Conservation (phyloP, 2,888 invertebrate genomes). For the Heteromyza rotundicornis region DNA sequence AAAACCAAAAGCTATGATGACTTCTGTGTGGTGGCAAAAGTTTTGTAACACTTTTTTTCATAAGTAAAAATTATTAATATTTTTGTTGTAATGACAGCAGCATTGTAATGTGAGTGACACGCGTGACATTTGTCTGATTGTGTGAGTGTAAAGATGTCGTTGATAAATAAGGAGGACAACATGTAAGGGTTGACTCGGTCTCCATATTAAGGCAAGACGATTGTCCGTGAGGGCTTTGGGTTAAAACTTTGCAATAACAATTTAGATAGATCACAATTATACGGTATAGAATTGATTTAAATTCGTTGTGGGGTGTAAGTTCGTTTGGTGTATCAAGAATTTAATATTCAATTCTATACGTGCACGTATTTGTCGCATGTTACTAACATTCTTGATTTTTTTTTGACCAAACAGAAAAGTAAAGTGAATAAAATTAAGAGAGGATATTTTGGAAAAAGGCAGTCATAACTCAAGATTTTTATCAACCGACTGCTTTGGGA, state of each 20-base stretch:
- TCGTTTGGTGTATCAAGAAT: too few species aligned
- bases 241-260: neutral
- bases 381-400: too few species aligned
- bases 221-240: neutral
- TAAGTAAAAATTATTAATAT: neutral
- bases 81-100: neutral
- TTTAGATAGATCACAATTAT: neutral
- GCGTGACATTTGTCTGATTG: neutral
- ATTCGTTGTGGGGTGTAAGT: neutral
- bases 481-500: too few species aligned
- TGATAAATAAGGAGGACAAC: neutral
- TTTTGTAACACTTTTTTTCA: conserved; percentile 1
- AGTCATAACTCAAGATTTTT: too few species aligned
- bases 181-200: neutral
- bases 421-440: too few species aligned
- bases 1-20: neutral
- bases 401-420: too few species aligned
- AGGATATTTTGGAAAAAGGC: too few species aligned
- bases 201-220: neutral
- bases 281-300: neutral
- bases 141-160: neutral
- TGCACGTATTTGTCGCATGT: too few species aligned
- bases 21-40: neutral
- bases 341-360: too few species aligned
- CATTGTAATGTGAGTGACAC: neutral